A percentile compares a stretch with the other conserved stretches of the same genome.
phyloP scores from a whole-genome alignment of 2,113 vertebrate genomes.

The Helogale parvula region DNA sequence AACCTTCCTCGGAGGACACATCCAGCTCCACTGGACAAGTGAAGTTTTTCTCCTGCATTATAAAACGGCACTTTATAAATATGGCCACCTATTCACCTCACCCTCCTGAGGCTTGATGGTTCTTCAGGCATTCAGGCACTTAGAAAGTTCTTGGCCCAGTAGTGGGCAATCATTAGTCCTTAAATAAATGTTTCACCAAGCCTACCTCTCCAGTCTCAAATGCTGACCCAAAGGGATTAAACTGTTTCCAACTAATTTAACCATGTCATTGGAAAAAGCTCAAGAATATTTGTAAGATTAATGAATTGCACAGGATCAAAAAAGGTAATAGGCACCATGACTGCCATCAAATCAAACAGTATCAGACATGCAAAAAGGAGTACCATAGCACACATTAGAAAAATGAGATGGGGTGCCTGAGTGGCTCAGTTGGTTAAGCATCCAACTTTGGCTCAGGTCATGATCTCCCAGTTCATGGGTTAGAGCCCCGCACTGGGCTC shows the following conservation, averaged over 20 bases:
- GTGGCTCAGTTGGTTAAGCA: too few relatives aligned
- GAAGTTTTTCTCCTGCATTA: not conserved
- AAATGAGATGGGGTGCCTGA: too few relatives aligned
- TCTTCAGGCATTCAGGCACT: not conserved
- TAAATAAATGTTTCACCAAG: not conserved
- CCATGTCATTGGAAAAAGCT: not conserved
- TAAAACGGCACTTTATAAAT: not conserved
- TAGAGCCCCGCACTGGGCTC: too few relatives aligned
- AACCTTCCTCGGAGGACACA: not conserved
- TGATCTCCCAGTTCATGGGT: too few relatives aligned
- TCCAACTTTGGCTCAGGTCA: too few relatives aligned
- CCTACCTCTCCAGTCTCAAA: not conserved
- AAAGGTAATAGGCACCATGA: not conserved
- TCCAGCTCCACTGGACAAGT: accelerated
- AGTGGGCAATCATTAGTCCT: not conserved
- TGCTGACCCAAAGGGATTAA: not conserved
- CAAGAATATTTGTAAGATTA: not conserved
- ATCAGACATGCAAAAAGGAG: not conserved
- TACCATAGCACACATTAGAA: not conserved
- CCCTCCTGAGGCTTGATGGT: not conserved
- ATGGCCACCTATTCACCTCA: not conserved
- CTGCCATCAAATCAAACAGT: not conserved
- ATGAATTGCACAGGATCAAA: not conserved
- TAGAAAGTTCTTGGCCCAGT: not conserved
- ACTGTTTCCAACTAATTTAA: not conserved